Base-by-base conservation (phyloP, 2,113 vertebrate species). In the Sorex fumeus region DNA sequence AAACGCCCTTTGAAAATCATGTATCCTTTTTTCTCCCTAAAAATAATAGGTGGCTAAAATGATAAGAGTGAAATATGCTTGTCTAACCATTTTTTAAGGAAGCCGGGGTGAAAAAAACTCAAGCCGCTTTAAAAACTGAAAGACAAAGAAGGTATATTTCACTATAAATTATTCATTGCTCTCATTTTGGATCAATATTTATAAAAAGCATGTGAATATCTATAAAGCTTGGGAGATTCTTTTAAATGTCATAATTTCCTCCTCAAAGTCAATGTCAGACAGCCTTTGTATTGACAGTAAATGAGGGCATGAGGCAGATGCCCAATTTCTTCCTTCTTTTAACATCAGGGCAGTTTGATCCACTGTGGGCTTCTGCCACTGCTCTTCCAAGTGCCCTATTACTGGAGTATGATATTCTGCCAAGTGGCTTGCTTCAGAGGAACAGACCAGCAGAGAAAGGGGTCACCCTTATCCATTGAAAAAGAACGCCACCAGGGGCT, bases 131-230 rank as follows among this genome's bases (percentile, higher is more conserved):
- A 91, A 92, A 94, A 93, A 95, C 74, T 28, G 4, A 95, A 92
- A 95, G 84, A 94, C 95, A 96, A 96, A 96, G 95, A 95, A 95
- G 95, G 74, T 94, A 85, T 95, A 92, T 93, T 85, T 92, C 88
- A 75, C n/a, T 62, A 96, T 97, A 95, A 97, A 97, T 96, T 96
- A 97, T 96, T 97, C 96, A 97, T 95, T 62, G 36, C 50, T 12
- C 88, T 96, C 92, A 91, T 95, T 95, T 91, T 87, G 81, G 96
- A 96, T 97, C 96, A 95, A 97, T 97, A 97, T 96, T 95, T 96
- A 94, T 95, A 97, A 94, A 96, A 95, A 96, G 32, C 93, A 57
- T 82, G 91, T 83, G 47, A 50, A 50, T 80, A 93, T 87, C 91
- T 90, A 74, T 95, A 94, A 94, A 94, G 95, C 90, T 95, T 88